phyloP scores from a whole-genome alignment of 2,888 invertebrate genomes.

The Ganaspis brasiliensis region DNA sequence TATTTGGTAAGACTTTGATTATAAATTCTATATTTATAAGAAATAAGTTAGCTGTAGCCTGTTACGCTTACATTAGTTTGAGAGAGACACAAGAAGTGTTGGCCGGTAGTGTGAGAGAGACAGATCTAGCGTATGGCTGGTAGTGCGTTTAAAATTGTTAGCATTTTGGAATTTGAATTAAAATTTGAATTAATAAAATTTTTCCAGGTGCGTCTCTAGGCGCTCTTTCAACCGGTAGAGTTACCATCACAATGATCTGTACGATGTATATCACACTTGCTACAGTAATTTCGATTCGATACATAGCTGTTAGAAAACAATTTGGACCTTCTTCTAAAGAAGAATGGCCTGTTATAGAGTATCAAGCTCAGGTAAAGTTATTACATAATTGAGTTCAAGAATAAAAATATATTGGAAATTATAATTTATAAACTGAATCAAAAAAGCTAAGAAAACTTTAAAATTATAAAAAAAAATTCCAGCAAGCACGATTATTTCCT shows the following conservation, averaged over 20 bases:
- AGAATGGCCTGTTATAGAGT: conserved; percentile 94
- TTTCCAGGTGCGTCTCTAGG: conserved; percentile 86
- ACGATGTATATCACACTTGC: conserved; percentile 87
- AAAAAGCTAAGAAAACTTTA: neutral
- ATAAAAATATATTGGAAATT: neutral
- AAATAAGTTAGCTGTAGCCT: too few species aligned
- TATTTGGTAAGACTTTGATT: conserved; percentile 84
- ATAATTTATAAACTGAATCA: neutral
- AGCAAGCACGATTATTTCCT: conserved; percentile 91
- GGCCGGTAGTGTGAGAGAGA: too few species aligned
- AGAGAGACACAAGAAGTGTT: too few species aligned
- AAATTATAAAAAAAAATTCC: conserved; percentile 62
- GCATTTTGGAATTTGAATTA: too few species aligned
- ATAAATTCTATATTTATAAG: too few species aligned
- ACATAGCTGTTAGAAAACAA: conserved; percentile 93
- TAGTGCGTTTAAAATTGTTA: too few species aligned
- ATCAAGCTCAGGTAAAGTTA: conserved; percentile 91
- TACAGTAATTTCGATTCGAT: conserved; percentile 91
- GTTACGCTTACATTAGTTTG: too few species aligned
- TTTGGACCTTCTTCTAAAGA: conserved; percentile 89
- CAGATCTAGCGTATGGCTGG: too few species aligned
- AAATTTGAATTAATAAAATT: conserved; percentile 12
- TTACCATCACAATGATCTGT: conserved; percentile 86
- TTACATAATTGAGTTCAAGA: too few species aligned
- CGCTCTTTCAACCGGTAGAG: conserved; percentile 90